phyloP scores from a whole-genome alignment of 2,113 vertebrate genomes.

The Phyllostomus hastatus region DNA sequence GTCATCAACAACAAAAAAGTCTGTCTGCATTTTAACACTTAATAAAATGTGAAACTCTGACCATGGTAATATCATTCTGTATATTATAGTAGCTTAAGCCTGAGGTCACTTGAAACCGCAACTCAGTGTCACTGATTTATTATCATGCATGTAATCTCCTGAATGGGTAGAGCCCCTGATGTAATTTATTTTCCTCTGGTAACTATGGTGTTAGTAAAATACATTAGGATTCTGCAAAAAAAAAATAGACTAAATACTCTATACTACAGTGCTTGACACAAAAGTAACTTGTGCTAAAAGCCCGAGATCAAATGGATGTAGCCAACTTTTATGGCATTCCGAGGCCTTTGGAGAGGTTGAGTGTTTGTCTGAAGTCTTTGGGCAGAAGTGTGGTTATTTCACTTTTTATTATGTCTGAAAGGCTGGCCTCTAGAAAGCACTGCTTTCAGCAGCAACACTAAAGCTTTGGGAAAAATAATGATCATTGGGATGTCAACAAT shows the following conservation, averaged over 20 bases:
- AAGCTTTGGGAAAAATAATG: conserved; percentile 40
- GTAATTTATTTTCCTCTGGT: neutral
- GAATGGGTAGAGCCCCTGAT: neutral
- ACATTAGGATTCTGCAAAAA: neutral
- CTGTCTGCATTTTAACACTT: neutral
- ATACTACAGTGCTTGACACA: conserved; percentile 21
- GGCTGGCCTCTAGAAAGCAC: conserved; percentile 36
- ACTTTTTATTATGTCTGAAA: conserved; percentile 61
- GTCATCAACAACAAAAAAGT: neutral
- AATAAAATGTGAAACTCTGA: neutral
- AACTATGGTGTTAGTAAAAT: neutral
- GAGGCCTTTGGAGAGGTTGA: conserved; percentile 43
- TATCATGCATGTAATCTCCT: neutral
- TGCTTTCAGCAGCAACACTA: conserved; percentile 48
- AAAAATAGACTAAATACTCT: neutral
- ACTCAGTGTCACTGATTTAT: neutral
- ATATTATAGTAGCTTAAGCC: neutral
- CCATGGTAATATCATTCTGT: neutral
- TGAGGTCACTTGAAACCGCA: neutral
- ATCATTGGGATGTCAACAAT: conserved; percentile 27
- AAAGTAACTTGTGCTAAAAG: conserved; percentile 41
- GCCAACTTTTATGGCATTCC: conserved; percentile 38
- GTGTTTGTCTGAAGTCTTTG: conserved; percentile 48
- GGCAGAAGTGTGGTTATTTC: conserved; percentile 37
- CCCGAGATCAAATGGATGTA: conserved; percentile 27